phyloP scores from a whole-genome alignment of 1,140 invertebrate species.

The Leptinotarsa lineolata region DNA sequence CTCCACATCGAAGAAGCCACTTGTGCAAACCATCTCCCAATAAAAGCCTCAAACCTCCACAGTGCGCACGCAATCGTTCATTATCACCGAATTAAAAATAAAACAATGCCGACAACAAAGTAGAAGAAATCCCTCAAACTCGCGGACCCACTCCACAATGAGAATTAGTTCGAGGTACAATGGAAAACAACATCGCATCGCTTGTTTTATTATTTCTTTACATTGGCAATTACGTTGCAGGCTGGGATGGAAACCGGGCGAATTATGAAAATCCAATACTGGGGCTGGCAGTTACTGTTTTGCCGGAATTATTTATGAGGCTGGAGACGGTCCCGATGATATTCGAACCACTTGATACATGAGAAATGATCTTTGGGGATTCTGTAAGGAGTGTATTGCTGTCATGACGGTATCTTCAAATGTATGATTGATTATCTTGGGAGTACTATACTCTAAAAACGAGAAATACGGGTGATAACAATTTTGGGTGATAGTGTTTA shows the following conservation, averaged over 20 bases:
- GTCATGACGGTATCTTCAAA: not conserved
- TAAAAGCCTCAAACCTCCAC: too few relatives aligned
- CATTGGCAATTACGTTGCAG: constrained; percentile 34
- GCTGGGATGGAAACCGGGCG: constrained; percentile 26
- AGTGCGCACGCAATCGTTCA: not conserved
- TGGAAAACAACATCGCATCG: not conserved
- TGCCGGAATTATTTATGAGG: constrained; percentile 44
- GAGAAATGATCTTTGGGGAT: not conserved
- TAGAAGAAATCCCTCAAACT: not conserved
- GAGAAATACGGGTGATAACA: too few relatives aligned
- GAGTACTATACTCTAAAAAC: too few relatives aligned
- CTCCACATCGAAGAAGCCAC: too few relatives aligned
- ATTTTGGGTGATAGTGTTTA: too few relatives aligned
- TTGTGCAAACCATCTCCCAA: too few relatives aligned
- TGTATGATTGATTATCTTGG: too few relatives aligned
- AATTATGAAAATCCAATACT: constrained; percentile 49
- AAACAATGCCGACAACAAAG: not conserved
- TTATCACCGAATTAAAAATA: not conserved
- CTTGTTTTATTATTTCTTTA: constrained; percentile 21
- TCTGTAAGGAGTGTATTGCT: constrained; percentile 6
- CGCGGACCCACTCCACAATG: not conserved
- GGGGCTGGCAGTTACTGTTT: constrained; percentile 47
- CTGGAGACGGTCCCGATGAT: constrained; percentile 38
- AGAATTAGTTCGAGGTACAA: not conserved
- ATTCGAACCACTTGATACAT: constrained; percentile 21